Evolutionary conservation across 2,888 invertebrate genomes (phyloP).

Genomic region (Leptogaster cylindrica): DNA sequence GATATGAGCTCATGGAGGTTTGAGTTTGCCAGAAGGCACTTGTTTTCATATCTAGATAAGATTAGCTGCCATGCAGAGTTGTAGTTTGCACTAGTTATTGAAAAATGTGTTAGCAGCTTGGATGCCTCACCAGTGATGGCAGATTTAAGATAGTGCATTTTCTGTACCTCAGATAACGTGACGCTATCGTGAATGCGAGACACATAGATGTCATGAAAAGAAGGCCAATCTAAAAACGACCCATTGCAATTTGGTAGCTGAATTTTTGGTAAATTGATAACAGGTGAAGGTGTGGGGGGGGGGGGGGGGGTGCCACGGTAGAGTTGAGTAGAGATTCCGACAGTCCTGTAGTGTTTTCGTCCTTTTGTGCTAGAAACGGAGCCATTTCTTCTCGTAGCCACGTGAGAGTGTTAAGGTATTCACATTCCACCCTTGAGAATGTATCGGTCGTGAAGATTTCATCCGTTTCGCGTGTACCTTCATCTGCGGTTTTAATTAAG

Average conservation of each 20-base stretch:
- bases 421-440: too few species aligned
- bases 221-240: not conserved
- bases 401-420: not conserved
- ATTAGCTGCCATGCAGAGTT: not conserved
- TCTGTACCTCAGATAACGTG: not conserved
- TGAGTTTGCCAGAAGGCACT: not conserved
- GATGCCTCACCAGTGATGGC: not conserved
- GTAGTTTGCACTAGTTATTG: not conserved
- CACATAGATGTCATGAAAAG: not conserved
- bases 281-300: too few species aligned
- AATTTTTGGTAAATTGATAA: too few species aligned
- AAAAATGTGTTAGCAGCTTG: not conserved
- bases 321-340: too few species aligned
- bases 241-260: not conserved
- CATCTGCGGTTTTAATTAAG: not conserved
- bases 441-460: not conserved
- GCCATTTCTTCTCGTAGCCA: too few species aligned
- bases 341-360: too few species aligned
- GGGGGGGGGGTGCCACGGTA: too few species aligned
- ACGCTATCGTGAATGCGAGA: not conserved
- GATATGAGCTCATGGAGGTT: not conserved
- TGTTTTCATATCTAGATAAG: not conserved
- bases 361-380: too few species aligned
- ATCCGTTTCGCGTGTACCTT: not conserved
- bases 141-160: not conserved